Base-by-base conservation (phyloP, 2,797 vertebrate genomes). In the Aplochiton taeniatus region DNA sequence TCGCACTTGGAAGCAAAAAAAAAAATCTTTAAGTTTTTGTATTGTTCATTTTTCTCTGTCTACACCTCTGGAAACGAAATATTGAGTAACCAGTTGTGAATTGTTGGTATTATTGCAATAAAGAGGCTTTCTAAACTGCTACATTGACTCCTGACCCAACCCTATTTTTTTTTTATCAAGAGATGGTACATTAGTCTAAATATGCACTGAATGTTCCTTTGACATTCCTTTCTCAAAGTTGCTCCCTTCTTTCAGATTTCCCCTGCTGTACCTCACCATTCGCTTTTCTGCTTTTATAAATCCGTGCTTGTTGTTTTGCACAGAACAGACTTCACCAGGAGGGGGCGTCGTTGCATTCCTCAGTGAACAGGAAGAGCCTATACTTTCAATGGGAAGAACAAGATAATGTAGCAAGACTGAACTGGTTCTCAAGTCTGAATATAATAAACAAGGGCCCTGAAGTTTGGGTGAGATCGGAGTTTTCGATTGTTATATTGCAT, bases 121-220 rank as follows among this genome's bases (percentile, higher is more conserved):
- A 93, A 93, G 83, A 89, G 77, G 90, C 91, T 92, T 91, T 91
- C 85, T 85, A 82, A 92, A 90, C 87, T 68, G 85, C 82, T 77
- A 59, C 46, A 4, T n/a, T 42, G 13, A 4, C 17, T 2, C 9
- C 0, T n/a, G 59, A 61, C 48, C 31, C 2, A 3, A 62, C n/a
- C 73, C 70, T 12, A 9, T 61, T 13, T 14, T 43, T 0, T 5
- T 49, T 3, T 31, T 2, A 31, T n/a, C n/a, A n/a, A n/a, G n/a
- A 31, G 6, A 31, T 31, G 31, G 31, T 31, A 31, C 3, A 6
- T 31, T 31, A n/a, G n/a, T n/a, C n/a, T n/a, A n/a, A n/a, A n/a
- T n/a, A 31, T 31, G 6, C 31, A 31, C 31, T 31, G 31, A 31
- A 31, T 31, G 31, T 31, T 31, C 31, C 31, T 31, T 52, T 56